Evolutionary conservation across 1,140 invertebrate species (phyloP).

Genomic region (Manduca sexta): DNA sequence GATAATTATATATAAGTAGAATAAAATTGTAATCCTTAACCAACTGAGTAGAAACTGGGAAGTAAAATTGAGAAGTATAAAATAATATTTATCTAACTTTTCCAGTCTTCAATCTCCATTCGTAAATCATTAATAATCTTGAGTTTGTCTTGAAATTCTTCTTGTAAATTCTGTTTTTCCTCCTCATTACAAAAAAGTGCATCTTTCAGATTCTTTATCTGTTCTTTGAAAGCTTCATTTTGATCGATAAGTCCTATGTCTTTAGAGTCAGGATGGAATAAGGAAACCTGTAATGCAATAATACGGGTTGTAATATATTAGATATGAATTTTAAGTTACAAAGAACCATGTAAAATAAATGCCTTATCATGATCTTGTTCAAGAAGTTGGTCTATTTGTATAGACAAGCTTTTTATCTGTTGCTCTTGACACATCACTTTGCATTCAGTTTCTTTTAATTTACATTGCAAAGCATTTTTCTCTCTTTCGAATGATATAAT

Average conservation of each 20-base stretch:
- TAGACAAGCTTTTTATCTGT: conserved; percentile 55
- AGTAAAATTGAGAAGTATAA: conserved; percentile 9
- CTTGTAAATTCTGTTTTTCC: conserved; percentile 46
- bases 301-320: too few species aligned
- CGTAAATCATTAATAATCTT: conserved; percentile 43
- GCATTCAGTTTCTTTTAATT: conserved; percentile 60
- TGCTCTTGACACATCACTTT: conserved; percentile 60
- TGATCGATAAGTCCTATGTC: conserved; percentile 36
- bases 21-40: too few species aligned
- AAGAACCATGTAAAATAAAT: too few species aligned
- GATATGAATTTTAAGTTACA: too few species aligned
- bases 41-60: too few species aligned
- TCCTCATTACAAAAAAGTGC: conserved; percentile 44
- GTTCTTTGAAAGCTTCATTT: conserved; percentile 48
- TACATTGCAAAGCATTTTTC: conserved; percentile 47
- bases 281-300: too few species aligned
- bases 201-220: conserved; percentile 49
- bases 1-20: too few species aligned
- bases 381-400: conserved; percentile 48
- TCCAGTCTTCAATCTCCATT: conserved; percentile 50
- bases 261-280: conserved; percentile 20
- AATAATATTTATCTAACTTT: conserved; percentile 25
- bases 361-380: conserved; percentile 39
- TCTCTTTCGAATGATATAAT: conserved; percentile 51
- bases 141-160: conserved; percentile 46